Conservation (phyloP, 1,140 invertebrate genomes). For the Globodera ellingtonae region DNA sequence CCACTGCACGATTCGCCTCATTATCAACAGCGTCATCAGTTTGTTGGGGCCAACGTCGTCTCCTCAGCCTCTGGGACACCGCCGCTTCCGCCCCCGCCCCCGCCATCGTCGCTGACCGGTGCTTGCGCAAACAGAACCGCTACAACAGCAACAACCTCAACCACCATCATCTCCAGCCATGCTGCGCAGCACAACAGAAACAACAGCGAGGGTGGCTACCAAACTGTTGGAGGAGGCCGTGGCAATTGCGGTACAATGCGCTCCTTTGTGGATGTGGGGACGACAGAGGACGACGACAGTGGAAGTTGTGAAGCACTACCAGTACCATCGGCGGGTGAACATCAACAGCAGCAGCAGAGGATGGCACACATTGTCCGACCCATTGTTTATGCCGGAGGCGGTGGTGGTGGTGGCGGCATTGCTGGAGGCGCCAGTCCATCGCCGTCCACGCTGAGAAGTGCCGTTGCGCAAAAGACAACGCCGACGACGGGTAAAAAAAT, state of each 20-base stretch:
- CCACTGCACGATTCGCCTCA: conserved; percentile 8
- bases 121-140: neutral
- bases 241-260: neutral
- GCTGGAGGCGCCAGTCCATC: conserved; percentile 3
- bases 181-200: conserved; percentile 13
- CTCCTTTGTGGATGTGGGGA: neutral
- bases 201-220: conserved; percentile 37
- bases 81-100: conserved; percentile 26
- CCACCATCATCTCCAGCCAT: conserved; percentile 6
- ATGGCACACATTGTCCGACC: conserved; percentile 48
- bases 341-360: conserved; percentile 30
- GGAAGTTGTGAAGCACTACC: neutral
- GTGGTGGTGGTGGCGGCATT: neutral
- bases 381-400: conserved; percentile 49
- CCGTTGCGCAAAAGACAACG: neutral
- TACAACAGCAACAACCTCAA: neutral
- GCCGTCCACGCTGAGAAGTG: conserved; percentile 13
- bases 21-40: conserved; percentile 1
- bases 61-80: neutral
- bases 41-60: neutral
- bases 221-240: conserved; percentile 35
- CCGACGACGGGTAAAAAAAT: conserved; percentile 4
- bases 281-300: neutral
- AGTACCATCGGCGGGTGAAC: neutral
- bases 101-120: neutral